A percentile compares a stretch with the other conserved stretches of the same genome.
Conservation (phyloP, 2,113 vertebrate genomes). For the Neofelis nebulosa region DNA sequence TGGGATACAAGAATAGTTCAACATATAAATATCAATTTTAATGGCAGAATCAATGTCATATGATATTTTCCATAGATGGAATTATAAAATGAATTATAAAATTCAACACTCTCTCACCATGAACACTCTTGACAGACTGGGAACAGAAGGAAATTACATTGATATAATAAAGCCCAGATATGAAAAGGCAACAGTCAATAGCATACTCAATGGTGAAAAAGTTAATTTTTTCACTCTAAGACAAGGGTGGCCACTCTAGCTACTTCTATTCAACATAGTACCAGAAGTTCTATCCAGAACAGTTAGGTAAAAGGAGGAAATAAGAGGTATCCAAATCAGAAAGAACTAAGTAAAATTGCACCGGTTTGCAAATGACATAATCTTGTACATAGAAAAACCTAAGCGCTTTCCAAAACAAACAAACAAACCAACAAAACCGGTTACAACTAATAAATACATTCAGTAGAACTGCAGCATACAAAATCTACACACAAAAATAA, state of each 20-base stretch:
- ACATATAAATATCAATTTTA: not conserved
- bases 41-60: not conserved
- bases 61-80: not conserved
- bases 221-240: not conserved
- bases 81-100: not conserved
- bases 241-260: not conserved
- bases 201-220: not conserved
- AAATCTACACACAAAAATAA: not conserved
- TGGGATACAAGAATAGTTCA: not conserved
- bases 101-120: not conserved
- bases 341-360: not conserved
- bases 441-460: not conserved
- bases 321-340: not conserved
- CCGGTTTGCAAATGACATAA: not conserved
- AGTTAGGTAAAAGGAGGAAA: not conserved
- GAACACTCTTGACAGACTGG: not conserved
- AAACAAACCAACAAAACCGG: not conserved
- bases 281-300: no score
- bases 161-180: not conserved
- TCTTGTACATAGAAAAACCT: not conserved
- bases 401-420: not conserved
- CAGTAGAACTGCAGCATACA: not conserved
- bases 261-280: not conserved
- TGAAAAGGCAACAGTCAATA: not conserved
- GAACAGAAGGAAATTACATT: not conserved